Percentiles rank a stretch among this genome's conserved stretches.
Conservation (phyloP, 2,797 vertebrate genomes). For the Cetoscarus ocellatus region DNA sequence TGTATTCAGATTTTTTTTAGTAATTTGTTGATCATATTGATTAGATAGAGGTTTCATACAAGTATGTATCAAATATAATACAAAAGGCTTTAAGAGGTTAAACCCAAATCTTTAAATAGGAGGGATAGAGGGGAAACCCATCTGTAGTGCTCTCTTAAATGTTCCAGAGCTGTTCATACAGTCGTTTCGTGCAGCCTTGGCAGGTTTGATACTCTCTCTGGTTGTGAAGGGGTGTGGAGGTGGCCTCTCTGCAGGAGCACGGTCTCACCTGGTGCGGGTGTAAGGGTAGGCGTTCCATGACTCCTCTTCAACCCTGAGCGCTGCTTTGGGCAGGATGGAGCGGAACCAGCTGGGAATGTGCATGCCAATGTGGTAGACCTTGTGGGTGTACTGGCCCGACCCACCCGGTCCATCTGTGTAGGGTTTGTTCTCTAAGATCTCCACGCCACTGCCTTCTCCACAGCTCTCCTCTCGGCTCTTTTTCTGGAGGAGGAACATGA, state of each 20-base stretch:
- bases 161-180: too few relatives aligned
- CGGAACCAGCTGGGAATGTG: constrained; percentile 99
- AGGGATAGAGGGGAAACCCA: too few relatives aligned
- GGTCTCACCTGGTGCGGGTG: constrained; percentile 91
- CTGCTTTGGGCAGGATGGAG: constrained; percentile 95
- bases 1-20: too few relatives aligned
- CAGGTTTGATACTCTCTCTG: constrained; percentile 10
- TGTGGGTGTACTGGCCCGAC: constrained; percentile 96
- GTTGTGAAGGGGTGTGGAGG: constrained; percentile 37
- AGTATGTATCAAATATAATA: too few relatives aligned
- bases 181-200: constrained; percentile 6
- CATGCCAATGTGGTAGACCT: constrained; percentile 99
- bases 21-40: too few relatives aligned
- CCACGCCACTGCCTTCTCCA: constrained; percentile 97
- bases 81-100: too few relatives aligned
- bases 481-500: constrained; percentile 84
- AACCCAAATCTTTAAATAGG: too few relatives aligned
- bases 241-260: constrained; percentile 10
- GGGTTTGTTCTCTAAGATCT: constrained; percentile 97
- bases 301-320: constrained; percentile 93
- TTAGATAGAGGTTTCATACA: too few relatives aligned
- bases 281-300: constrained; percentile 98
- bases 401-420: constrained; percentile 96
- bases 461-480: constrained; percentile 98
- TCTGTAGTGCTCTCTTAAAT: too few relatives aligned